Base-by-base conservation (phyloP, 1,140 invertebrate genomes). In the Babylonia areolata region DNA sequence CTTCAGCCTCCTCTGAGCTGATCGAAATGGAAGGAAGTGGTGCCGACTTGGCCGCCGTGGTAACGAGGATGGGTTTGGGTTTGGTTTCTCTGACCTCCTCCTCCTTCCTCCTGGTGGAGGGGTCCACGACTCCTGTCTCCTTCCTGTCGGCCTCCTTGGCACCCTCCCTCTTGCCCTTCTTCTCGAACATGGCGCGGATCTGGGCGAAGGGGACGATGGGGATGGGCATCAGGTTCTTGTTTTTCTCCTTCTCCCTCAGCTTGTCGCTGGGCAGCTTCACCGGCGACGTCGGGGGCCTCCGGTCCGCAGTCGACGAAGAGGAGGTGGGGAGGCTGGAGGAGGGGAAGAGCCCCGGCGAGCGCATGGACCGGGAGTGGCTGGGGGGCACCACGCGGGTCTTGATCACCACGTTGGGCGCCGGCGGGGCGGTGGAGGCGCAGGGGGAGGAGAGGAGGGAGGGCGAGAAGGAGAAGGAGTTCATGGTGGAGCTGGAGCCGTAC, bases 121-220 rank as follows among this genome's bases (percentile, higher is more conserved):
- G 39, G 2, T 75, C 75, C n/a, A 3, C 11, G n/a, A 77, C 20
- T 11, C 31, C 86, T n/a, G 35, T 83, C 46, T 54, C 54, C 46
- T 54, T 1, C 28, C 46, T 15, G 23, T 0, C 46, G 28, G 20
- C 33, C 75, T 42, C 6, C 85, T 42, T 79, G 12, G 39, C 71
- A 39, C 11, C 42, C 35, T 33, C 33, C n/a, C 54, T 23, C 20
- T 42, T 80, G n/a, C 88, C 80, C 79, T 90, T 92, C 35, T 86
- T 89, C 87, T 93, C 92, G 87, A 93, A 93, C 92, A 92, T 93
- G 83, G 91, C 91, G 28, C 92, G 86, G 31, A 93, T 86, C 86
- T 92, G 89, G 82, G 89, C 89, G 85, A 93, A 93, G 82, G 92
- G 92, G 81, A 93, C 91, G 82, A 93, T 92, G 23, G 92, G 90